Base-by-base conservation (phyloP, 2,113 vertebrate species). In the Catharus bicknelli region DNA sequence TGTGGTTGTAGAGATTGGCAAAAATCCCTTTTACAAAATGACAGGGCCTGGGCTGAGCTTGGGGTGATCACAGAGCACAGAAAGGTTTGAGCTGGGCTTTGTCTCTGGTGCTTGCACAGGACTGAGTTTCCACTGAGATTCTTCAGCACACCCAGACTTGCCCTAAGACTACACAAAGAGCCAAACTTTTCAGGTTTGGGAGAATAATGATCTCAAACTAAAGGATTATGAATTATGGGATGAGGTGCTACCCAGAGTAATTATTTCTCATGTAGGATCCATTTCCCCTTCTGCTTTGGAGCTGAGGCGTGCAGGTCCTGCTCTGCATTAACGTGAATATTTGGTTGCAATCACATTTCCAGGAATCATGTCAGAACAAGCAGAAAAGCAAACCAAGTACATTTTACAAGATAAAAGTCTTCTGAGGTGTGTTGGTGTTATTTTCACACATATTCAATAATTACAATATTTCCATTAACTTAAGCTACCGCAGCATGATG, bases 391-490 rank as follows among this genome's bases (percentile, higher is more conserved):
- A 89, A 64, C 7, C 13, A 68, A 38, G 74, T 90, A 3, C 34
- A 25, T 66, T 85, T 58, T 13, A 32, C 29, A 87, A 30, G 27
- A 38, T 34, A 66, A 76, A 64, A 50, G 50, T 81, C 38, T 61
- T 59, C 53, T 69, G 62, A 58, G 6, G 86, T 48, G 9, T 23
- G 29, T 57, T 10, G 5, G n/a, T 84, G 34, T 86, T 62, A 83
- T 83, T 89, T 69, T 55, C 86, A 83, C 78, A 27, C 69, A 9
- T 10, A 55, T 68, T 76, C 70, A 69, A 62, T 89, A 89, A 89
- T 83, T 69, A 83, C 26, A 83, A 89, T 84, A 73, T 78, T 93
- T 84, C 88, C 62, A 79, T 90, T 61, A 72, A 38, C 58, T 89
- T 64, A 43, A 75, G 19, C 11, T 76, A 19, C 86, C 79, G 40